phyloP scores from a whole-genome alignment of 1,140 invertebrate species.

The Neelides sp. region DNA sequence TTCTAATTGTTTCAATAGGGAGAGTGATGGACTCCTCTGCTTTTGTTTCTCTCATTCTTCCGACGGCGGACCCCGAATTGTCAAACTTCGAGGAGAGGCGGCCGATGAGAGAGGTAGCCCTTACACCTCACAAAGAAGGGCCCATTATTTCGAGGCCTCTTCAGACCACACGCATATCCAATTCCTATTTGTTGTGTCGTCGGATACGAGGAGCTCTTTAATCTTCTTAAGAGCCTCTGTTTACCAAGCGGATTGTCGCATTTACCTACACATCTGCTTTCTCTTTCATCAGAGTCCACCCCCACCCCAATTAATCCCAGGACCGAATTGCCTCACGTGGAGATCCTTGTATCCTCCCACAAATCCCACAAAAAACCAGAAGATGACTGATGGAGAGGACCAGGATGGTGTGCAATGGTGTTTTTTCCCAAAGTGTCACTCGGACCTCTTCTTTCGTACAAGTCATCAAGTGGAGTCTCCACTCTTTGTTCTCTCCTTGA shows the following conservation, averaged over 20 bases:
- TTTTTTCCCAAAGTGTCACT: neutral
- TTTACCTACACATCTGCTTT: conserved; percentile 10
- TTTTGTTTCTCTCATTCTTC: conserved; percentile 11
- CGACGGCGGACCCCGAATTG: neutral
- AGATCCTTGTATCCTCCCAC: neutral
- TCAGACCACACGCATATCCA: conserved; percentile 7
- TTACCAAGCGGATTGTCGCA: conserved; percentile 13
- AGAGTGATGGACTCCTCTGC: conserved; percentile 1
- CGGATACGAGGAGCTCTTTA: conserved; percentile 4
- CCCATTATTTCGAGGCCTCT: conserved; percentile 9
- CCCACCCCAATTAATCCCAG: neutral
- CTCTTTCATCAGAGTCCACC: neutral
- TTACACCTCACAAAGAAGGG: conserved; percentile 4
- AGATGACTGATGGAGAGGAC: too few relatives aligned
- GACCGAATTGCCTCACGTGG: neutral
- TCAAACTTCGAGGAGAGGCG: neutral
- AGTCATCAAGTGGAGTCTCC: neutral
- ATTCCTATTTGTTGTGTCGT: conserved; percentile 13
- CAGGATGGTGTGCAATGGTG: too few relatives aligned
- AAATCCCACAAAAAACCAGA: too few relatives aligned
- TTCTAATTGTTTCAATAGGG: conserved; percentile 26
- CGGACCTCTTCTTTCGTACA: too few relatives aligned
- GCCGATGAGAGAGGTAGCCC: conserved; percentile 5
- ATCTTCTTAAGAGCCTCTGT: conserved; percentile 13
- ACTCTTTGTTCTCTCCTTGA: conserved; percentile 11